Evolutionary conservation across 2,888 invertebrate species (phyloP).

Genomic region (Spilarctia lutea): DNA sequence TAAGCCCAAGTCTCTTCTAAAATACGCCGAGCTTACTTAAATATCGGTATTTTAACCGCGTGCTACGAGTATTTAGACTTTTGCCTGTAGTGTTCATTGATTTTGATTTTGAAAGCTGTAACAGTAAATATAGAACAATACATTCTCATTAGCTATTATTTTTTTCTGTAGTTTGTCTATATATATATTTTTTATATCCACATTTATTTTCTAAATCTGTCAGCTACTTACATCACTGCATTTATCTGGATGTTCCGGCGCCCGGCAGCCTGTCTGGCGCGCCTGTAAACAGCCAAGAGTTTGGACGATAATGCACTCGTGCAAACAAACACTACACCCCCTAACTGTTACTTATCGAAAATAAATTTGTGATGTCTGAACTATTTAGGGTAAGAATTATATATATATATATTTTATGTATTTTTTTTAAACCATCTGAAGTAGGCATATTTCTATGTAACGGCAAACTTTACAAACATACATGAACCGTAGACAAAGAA

Average conservation of each 20-base stretch:
- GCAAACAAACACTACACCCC: conserved; percentile 40
- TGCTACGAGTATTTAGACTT: no score
- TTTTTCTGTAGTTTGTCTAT: no score
- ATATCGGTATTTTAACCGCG: no score
- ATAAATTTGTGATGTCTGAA: conserved; percentile 15
- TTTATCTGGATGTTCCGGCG: conserved; percentile 60
- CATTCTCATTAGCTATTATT: no score
- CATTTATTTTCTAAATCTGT: not conserved
- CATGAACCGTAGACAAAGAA: no score
- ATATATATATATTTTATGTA: not conserved
- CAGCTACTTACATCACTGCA: conserved; percentile 57
- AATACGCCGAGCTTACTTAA: no score
- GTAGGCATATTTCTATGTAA: no score
- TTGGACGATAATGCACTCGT: conserved; percentile 59
- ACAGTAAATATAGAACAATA: no score
- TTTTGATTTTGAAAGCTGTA: no score
- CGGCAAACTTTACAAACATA: no score
- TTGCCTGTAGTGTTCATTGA: not conserved
- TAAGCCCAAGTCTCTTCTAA: not conserved
- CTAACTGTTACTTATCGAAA: conserved; percentile 12
- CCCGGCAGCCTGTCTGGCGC: conserved; percentile 77
- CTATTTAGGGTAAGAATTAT: not conserved
- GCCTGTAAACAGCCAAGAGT: conserved; percentile 67
- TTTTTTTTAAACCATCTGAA: not conserved
- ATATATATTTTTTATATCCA: no score